phyloP scores from a whole-genome alignment of 2,797 vertebrate species.

The Orientallactaga sibirica region DNA sequence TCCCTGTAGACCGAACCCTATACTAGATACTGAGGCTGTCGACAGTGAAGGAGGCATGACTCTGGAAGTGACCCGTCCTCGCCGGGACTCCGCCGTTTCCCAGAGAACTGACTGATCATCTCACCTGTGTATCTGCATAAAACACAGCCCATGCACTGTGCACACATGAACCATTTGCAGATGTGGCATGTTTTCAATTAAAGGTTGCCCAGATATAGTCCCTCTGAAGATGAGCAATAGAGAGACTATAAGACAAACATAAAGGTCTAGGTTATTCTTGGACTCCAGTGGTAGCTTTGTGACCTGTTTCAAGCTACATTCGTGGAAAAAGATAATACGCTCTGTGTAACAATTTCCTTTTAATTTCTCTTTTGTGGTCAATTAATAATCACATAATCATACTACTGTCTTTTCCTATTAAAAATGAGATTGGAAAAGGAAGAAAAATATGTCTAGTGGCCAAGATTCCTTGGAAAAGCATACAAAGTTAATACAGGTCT shows the following conservation, averaged over 20 bases:
- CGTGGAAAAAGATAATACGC: constrained; percentile 55
- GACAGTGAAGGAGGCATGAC: background rate
- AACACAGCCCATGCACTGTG: background rate
- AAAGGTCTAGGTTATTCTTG: constrained; percentile 64
- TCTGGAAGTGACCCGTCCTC: background rate
- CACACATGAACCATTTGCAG: background rate
- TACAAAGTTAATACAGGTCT: constrained; percentile 73
- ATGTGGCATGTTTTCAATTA: background rate
- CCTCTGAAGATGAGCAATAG: constrained; percentile 44
- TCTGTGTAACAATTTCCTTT: background rate
- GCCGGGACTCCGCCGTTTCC: background rate
- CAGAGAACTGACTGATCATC: background rate
- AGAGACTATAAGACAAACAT: constrained; percentile 17
- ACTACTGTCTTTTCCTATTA: constrained; percentile 73
- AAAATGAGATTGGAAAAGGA: constrained; percentile 75
- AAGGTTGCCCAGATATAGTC: background rate
- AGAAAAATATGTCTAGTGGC: constrained; percentile 75
- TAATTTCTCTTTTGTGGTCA: constrained; percentile 66
- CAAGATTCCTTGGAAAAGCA: constrained; percentile 77
- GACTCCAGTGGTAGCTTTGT: constrained; percentile 36
- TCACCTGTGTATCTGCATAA: background rate
- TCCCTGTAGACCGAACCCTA: background rate
- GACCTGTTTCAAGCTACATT: constrained; percentile 57
- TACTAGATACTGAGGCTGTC: background rate
- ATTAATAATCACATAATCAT: constrained; percentile 72